Evolutionary conservation across 1,140 invertebrate genomes (phyloP).

Genomic region (Eurosta solidaginis): DNA sequence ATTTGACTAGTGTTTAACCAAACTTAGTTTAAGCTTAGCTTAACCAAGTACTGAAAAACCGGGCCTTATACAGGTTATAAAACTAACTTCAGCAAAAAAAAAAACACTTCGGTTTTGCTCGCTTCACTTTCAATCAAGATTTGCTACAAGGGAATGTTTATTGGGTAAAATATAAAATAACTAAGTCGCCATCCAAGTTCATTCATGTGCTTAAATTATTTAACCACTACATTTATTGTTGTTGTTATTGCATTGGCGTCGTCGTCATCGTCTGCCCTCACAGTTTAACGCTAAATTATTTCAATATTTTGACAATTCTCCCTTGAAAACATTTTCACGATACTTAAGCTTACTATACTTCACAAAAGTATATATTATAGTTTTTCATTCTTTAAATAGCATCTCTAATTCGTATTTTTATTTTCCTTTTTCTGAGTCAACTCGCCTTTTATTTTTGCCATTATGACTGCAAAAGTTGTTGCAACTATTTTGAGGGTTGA

Average conservation of each 20-base stretch:
- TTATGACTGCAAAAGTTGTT: background rate
- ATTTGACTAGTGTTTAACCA: too few relatives aligned
- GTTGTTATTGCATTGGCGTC: background rate
- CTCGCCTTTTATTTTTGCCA: background rate
- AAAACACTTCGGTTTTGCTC: too few relatives aligned
- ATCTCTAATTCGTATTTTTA: background rate
- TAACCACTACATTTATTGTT: background rate
- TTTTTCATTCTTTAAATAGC: background rate
- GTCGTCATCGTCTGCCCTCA: background rate
- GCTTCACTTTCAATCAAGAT: too few relatives aligned
- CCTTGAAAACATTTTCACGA: background rate
- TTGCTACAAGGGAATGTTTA: too few relatives aligned
- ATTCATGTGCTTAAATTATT: background rate
- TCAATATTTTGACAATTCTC: slow-evolving; percentile 29
- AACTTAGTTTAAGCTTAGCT: too few relatives aligned
- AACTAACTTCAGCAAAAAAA: too few relatives aligned
- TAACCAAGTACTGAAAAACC: too few relatives aligned
- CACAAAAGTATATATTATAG: background rate
- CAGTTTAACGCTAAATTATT: slow-evolving; percentile 19
- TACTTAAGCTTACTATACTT: background rate
- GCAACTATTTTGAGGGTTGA: slow-evolving; percentile 20
- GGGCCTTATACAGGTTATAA: too few relatives aligned
- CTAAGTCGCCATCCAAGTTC: too few relatives aligned
- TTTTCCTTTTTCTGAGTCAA: background rate
- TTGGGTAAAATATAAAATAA: too few relatives aligned